phyloP scores from a whole-genome alignment of 2,113 vertebrate species.

The Paramormyrops kingsleyae region DNA sequence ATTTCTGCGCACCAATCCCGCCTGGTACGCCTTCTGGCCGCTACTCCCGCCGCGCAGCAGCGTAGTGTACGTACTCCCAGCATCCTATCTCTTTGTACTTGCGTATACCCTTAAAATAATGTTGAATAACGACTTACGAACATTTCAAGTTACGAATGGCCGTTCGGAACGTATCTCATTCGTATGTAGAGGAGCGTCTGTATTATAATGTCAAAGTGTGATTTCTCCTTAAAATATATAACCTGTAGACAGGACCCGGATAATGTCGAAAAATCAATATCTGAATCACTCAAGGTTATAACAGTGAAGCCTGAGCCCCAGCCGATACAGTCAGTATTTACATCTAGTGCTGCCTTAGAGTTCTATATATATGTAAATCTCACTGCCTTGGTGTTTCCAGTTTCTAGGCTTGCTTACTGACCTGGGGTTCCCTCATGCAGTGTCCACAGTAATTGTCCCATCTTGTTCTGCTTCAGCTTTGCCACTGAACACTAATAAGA shows the following conservation, averaged over 20 bases:
- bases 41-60: no score
- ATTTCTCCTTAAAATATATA: not conserved
- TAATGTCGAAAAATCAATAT: not conserved
- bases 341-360: not conserved
- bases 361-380: not conserved
- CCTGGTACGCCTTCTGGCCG: no score
- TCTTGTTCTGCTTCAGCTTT: not conserved
- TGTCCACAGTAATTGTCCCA: not conserved
- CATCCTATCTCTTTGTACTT: no score
- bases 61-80: no score
- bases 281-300: not conserved
- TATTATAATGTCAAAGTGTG: not conserved
- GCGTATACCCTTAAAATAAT: no score
- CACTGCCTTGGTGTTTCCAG: not conserved
- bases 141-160: no score
- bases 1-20: accelerated
- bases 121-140: no score
- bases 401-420: not conserved
- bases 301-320: not conserved
- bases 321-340: not conserved
- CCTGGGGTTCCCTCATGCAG: not conserved
- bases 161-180: no score
- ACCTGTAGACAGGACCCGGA: not conserved
- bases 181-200: no score
- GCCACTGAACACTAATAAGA: not conserved